A percentile compares a stretch with the other conserved stretches of the same genome.
phyloP scores from a whole-genome alignment of 1,140 invertebrate genomes.

The Polyergus mexicanus region DNA sequence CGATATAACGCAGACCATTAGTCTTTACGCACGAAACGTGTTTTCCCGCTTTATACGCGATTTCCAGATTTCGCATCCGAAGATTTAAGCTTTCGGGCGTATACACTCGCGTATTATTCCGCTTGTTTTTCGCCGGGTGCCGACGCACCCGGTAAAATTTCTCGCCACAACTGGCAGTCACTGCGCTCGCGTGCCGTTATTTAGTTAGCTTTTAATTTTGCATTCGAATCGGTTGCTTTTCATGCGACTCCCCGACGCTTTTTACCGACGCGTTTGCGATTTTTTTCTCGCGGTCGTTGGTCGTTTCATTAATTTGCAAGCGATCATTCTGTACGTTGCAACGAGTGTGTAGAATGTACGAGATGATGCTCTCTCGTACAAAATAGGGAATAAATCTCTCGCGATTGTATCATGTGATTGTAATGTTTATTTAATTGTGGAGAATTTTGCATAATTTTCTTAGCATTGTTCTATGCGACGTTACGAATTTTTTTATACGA shows the following conservation, averaged over 20 bases:
- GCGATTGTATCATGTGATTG: background rate
- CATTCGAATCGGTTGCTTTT: constrained; percentile 52
- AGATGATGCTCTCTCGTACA: background rate
- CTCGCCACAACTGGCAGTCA: constrained; percentile 13
- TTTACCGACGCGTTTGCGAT: constrained; percentile 37
- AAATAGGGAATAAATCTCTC: constrained; percentile 24
- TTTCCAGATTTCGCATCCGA: background rate
- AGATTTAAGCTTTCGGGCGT: constrained; percentile 12
- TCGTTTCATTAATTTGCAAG: constrained; percentile 46
- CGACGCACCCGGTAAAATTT: constrained; percentile 33
- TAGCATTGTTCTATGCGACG: background rate
- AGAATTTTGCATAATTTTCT: background rate
- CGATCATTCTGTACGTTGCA: constrained; percentile 13
- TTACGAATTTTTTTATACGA: background rate
- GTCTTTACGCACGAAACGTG: constrained; percentile 7
- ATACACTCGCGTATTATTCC: background rate
- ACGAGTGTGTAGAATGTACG: background rate
- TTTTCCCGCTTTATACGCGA: constrained; percentile 32
- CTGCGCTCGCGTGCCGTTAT: constrained; percentile 37
- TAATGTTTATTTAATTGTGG: background rate
- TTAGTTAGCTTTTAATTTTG: constrained; percentile 58
- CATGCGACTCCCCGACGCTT: background rate
- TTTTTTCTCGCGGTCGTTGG: constrained; percentile 38
- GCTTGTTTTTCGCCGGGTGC: constrained; percentile 23
- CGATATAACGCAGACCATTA: constrained; percentile 53